These are phyloP conservation scores for Chymomyza amoena DNA, from an alignment of 2,888 invertebrate genomes.

Conservation along the genomic window DNA sequence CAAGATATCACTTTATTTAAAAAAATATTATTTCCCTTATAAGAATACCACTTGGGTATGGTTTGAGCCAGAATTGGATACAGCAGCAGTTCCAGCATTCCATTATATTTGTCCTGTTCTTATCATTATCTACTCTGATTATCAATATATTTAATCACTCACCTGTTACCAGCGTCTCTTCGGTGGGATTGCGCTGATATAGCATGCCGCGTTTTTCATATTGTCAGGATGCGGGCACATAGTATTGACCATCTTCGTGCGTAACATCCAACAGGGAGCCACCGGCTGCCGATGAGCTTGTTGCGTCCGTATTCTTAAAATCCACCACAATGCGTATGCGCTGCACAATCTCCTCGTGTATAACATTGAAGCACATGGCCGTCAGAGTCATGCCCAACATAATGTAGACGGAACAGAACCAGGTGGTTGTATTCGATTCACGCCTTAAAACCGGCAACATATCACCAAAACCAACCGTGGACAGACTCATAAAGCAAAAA, in stretches of 20 bases:
- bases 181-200: constrained; percentile 81
- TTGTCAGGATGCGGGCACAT: constrained; percentile 76
- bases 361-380: constrained; percentile 94
- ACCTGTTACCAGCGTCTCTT: constrained; percentile 81
- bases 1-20: too few species aligned
- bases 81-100: too few species aligned
- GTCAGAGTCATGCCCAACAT: constrained; percentile 92
- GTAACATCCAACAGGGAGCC: constrained; percentile 57
- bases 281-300: constrained; percentile 20
- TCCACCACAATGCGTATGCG: constrained; percentile 84
- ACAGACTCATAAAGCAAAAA: constrained; percentile 97
- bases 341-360: constrained; percentile 92
- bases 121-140: background rate
- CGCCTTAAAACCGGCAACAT: constrained; percentile 85
- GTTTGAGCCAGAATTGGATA: too few species aligned
- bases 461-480: constrained; percentile 94
- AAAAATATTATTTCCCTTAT: too few species aligned
- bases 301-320: constrained; percentile 67
- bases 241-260: constrained; percentile 70
- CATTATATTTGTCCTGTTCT: too few species aligned
- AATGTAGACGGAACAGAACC: constrained; percentile 94
- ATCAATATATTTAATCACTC: constrained; percentile 14
- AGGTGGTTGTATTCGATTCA: constrained; percentile 84
- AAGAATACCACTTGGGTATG: too few species aligned
- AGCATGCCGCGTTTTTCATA: constrained; percentile 77